Conservation (phyloP, 1,140 invertebrate species). For the Riptortus pedestris region DNA sequence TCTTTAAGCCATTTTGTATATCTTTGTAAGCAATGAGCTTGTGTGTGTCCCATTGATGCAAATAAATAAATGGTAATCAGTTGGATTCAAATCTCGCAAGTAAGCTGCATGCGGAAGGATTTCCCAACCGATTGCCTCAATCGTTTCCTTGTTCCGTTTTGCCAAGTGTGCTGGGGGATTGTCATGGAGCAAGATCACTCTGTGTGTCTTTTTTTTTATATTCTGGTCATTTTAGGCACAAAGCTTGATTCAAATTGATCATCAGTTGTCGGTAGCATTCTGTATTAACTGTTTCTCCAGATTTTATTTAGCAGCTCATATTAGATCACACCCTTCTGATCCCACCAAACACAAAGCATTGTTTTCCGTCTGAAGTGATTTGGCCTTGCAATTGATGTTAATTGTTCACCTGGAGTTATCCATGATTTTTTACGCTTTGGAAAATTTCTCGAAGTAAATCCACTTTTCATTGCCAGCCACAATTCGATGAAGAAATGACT, state of each 20-base stretch:
- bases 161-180: not conserved
- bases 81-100: not conserved
- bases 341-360: too few species aligned
- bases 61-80: not conserved
- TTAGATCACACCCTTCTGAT: not conserved
- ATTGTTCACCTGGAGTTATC: not conserved
- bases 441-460: too few species aligned
- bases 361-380: not conserved
- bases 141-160: not conserved
- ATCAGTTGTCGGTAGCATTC: too few species aligned
- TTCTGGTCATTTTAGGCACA: not conserved
- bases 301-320: not conserved
- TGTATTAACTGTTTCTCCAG: not conserved
- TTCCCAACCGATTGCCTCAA: not conserved
- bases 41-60: too few species aligned
- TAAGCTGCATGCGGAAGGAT: too few species aligned
- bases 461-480: too few species aligned
- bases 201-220: not conserved
- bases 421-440: too few species aligned
- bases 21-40: too few species aligned
- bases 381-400: not conserved
- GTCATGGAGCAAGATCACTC: too few species aligned
- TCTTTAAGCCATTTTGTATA: not conserved
- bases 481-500: too few species aligned
- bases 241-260: not conserved